A percentile compares a stretch with the other conserved stretches of the same genome.
These are phyloP conservation scores for Stomatorhinus walkeri DNA, from an alignment of 2,797 vertebrate genomes.

Conservation along the genomic window DNA sequence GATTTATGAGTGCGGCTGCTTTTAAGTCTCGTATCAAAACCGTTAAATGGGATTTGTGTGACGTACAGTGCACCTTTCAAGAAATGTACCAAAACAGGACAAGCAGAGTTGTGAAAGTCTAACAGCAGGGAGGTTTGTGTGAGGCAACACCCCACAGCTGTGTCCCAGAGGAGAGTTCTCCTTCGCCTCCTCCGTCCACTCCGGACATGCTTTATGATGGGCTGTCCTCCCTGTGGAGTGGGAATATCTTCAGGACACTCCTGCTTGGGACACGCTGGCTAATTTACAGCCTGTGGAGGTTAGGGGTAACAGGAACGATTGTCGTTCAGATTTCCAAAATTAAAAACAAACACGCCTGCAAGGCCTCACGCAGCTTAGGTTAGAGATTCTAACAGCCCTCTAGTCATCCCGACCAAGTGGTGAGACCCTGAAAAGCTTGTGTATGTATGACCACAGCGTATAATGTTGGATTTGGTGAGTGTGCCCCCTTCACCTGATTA, in stretches of 20 bases:
- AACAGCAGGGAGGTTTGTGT: constrained; percentile 19
- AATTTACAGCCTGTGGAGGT: constrained; percentile 20
- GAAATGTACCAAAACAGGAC: constrained; percentile 23
- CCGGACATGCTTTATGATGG: constrained; percentile 17
- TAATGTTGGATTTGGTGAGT: not conserved
- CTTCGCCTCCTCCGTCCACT: not conserved
- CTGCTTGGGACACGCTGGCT: constrained; percentile 4
- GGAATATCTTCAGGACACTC: constrained; percentile 21
- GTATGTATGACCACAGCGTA: not conserved
- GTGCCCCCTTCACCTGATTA: not conserved
- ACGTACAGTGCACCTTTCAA: not conserved
- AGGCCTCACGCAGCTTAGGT: not conserved
- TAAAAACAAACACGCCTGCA: not conserved
- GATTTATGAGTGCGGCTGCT: constrained; percentile 16
- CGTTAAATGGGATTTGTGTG: constrained; percentile 11
- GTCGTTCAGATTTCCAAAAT: constrained; percentile 13
- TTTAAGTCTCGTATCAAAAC: constrained; percentile 11
- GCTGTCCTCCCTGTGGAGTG: constrained; percentile 19
- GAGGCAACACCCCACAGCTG: constrained; percentile 21
- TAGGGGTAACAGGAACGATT: not conserved
- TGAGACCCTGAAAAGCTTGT: not conserved
- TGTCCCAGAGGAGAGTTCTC: not conserved
- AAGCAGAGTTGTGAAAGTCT: constrained; percentile 19
- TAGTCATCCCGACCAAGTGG: not conserved
- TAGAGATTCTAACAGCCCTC: not conserved